These are phyloP conservation scores for Plectropomus leopardus DNA, from an alignment of 2,113 vertebrate genomes.

Conservation along the genomic window DNA sequence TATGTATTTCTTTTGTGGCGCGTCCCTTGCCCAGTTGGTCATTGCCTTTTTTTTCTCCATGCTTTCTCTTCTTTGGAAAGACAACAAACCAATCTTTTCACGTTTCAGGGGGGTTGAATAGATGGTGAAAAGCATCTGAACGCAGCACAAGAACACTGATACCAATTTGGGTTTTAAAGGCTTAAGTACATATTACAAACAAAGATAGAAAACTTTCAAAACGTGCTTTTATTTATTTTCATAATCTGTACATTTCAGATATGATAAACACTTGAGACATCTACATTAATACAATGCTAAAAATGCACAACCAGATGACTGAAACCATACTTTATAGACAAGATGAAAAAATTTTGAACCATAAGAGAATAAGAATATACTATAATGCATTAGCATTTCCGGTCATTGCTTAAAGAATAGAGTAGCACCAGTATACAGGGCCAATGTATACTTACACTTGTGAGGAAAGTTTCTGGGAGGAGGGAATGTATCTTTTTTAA, in stretches of 20 bases:
- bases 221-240: slow-evolving; percentile 93
- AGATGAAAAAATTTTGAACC: slow-evolving; percentile 65
- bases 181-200: too few species aligned
- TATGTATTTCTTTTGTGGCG: too few species aligned
- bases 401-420: slow-evolving; percentile 64
- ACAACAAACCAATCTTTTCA: too few species aligned
- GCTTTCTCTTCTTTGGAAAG: too few species aligned
- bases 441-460: slow-evolving; percentile 66
- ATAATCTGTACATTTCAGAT: slow-evolving; percentile 91
- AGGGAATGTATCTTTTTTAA: slow-evolving; percentile 40
- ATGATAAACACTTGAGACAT: slow-evolving; percentile 89
- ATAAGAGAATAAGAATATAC: slow-evolving; percentile 53
- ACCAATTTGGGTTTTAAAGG: too few species aligned
- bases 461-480: slow-evolving; percentile 13
- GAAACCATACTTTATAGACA: slow-evolving; percentile 63
- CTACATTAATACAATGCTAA: slow-evolving; percentile 85
- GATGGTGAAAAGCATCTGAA: too few species aligned
- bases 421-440: slow-evolving; percentile 90
- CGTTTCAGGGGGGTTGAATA: too few species aligned
- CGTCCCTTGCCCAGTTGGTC: too few species aligned
- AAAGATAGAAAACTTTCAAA: slow-evolving; percentile 89
- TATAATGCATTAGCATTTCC: slow-evolving; percentile 64
- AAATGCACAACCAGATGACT: slow-evolving; percentile 84
- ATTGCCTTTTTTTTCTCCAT: too few species aligned
- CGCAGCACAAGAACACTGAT: too few species aligned